Conservation (phyloP, 64 coral and sea anemone genomes). For the Catalaphyllia jardinei region DNA sequence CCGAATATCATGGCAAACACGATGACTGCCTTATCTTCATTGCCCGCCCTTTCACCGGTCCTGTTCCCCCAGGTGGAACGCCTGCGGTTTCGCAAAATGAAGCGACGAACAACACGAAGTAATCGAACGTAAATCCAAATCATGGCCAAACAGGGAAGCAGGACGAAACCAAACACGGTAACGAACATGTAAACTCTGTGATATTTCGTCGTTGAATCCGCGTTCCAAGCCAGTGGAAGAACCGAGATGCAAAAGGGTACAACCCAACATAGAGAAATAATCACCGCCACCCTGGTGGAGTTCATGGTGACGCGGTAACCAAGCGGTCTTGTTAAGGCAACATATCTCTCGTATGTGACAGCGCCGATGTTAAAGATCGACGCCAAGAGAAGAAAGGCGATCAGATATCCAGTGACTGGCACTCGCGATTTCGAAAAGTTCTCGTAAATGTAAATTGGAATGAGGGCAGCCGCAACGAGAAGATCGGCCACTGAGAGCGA, state of each 20-base stretch:
- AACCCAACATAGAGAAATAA: conserved; percentile 60
- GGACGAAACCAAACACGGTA: conserved; percentile 60
- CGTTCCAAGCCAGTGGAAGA: conserved; percentile 79
- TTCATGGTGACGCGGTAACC: conserved; percentile 78
- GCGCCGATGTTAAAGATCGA: conserved; percentile 89
- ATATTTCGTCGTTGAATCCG: conserved; percentile 32
- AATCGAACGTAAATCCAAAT: conserved; percentile 69
- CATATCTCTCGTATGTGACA: conserved; percentile 83
- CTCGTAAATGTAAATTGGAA: conserved; percentile 75
- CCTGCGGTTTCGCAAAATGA: conserved; percentile 67
- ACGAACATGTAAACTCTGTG: conserved; percentile 71
- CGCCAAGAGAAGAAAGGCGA: conserved; percentile 75
- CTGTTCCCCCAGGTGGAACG: conserved; percentile 82
- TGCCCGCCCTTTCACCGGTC: conserved; percentile 87
- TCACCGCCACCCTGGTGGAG: conserved; percentile 35
- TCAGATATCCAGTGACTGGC: conserved; percentile 61
- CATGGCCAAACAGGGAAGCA: conserved; percentile 78
- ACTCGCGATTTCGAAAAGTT: conserved; percentile 34
- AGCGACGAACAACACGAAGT: conserved; percentile 71
- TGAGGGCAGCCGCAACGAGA: conserved; percentile 64
- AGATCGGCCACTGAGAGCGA: conserved; percentile 71
- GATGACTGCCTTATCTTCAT: conserved; percentile 77
- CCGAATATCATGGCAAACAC: conserved; percentile 88
- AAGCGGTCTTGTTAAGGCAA: conserved; percentile 77
- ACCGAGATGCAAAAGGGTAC: conserved; percentile 59